These are phyloP conservation scores for Troides aeacus DNA, from an alignment of 2,888 invertebrate genomes.

Conservation along the genomic window DNA sequence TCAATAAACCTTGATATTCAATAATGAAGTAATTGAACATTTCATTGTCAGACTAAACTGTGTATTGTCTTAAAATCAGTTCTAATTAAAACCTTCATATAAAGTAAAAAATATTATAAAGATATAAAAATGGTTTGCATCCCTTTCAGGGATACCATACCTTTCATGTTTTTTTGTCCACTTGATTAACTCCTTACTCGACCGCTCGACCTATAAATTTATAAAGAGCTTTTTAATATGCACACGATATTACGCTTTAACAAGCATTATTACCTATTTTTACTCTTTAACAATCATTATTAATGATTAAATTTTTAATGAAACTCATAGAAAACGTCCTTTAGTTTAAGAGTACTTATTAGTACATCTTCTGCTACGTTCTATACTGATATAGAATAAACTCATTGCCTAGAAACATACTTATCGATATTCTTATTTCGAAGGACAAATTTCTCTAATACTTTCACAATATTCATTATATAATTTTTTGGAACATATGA, in stretches of 20 bases:
- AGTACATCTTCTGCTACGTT: not conserved
- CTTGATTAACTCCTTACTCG: slow-evolving; percentile 37
- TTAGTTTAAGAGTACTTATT: not conserved
- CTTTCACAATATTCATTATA: too few species aligned
- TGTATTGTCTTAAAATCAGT: not conserved
- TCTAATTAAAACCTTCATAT: not conserved
- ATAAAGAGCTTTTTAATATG: slow-evolving; percentile 1
- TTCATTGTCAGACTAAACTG: not conserved
- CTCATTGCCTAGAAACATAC: not conserved
- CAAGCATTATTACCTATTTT: not conserved
- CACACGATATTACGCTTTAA: slow-evolving; percentile 34
- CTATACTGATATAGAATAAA: not conserved
- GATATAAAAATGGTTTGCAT: not conserved
- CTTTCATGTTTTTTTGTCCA: not conserved
- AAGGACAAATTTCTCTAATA: not conserved
- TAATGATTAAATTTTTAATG: not conserved
- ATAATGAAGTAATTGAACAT: not conserved
- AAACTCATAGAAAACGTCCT: not conserved
- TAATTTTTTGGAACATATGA: too few species aligned
- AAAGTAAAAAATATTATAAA: too few species aligned
- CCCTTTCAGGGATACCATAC: not conserved
- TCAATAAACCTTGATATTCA: too few species aligned
- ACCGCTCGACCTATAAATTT: slow-evolving; percentile 33
- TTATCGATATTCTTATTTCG: too few species aligned
- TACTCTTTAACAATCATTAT: not conserved